Conservation (phyloP, 2,113 vertebrate species). For the Mirza zaza region DNA sequence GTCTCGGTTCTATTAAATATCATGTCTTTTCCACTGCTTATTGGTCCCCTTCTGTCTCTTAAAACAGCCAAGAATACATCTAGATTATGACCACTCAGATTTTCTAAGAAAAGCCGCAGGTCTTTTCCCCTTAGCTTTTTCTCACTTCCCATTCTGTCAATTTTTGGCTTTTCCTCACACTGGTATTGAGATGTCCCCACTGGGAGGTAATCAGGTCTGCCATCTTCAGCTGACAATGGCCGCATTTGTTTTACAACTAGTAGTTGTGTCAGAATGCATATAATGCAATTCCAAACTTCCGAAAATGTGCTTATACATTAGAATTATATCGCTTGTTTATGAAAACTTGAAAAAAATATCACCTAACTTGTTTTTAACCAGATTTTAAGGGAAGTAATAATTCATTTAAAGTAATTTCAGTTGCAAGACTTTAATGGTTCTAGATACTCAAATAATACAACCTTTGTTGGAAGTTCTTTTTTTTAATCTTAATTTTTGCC, state of each 20-base stretch:
- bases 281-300: neutral
- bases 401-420: neutral
- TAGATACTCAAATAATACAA: neutral
- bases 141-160: neutral
- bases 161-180: neutral
- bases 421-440: neutral
- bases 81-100: neutral
- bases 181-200: neutral
- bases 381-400: conserved; percentile 18
- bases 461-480: neutral
- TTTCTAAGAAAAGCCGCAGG: neutral
- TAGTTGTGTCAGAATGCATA: neutral
- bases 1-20: neutral
- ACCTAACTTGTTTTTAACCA: neutral
- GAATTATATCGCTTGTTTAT: neutral
- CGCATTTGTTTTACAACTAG: neutral
- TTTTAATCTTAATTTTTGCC: neutral
- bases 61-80: neutral
- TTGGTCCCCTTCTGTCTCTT: neutral
- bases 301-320: neutral
- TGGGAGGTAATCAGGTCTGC: neutral
- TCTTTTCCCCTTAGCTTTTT: neutral
- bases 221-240: neutral
- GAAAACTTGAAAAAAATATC: neutral
- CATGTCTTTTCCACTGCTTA: neutral